Base-by-base conservation (phyloP, 2,797 vertebrate genomes). In the Typhlichthys eigenmanni region DNA sequence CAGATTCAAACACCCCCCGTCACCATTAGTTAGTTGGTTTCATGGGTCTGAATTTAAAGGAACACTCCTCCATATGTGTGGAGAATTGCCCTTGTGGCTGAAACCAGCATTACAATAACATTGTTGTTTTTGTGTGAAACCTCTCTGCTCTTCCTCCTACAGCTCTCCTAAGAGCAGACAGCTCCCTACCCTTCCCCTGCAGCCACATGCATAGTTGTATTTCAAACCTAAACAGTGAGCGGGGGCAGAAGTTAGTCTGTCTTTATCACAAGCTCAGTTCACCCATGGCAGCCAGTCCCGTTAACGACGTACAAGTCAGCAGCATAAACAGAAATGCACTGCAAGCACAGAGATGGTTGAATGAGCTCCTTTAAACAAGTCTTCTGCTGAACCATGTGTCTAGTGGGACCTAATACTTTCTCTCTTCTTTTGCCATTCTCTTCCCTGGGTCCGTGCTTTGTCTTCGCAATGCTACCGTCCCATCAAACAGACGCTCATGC, bases 401-500 rank as follows among this genome's bases (percentile, higher is more conserved):
- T 55, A 52, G 46, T 6, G 34, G 50, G 43, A 45, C 47, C 66
- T 81, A 69, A 84, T 49, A 11, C 69, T 63, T 69, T 68, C 34
- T 69, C 55, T 80, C 48, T 50, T 71, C 64, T 58, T 62, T 50
- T 77, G 9, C 46, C 16, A 14, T 24, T 16, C 48, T 55, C 49
- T 47, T 63, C 54, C 17, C 58, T 46, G 55, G 2, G 49, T 12
- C 38, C 45, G 2, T 11, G n/a, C 67, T 46, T 0, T 7, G 0
- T 67, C 58, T 13, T 57, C 45, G 55, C 34, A 0, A 17, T 52
- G 61, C 49, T 66, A 2, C 50, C 70, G 3, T 58, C 69, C 58
- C 52, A 60, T 24, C 51, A 17, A 70, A 13, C 91, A 98, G 96
- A 98, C 96, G 0, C 94, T 98, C 58, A 80, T 98, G 84, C 95